Evolutionary conservation across 2,888 invertebrate species (phyloP), one percentile per base, ranked within the genome.

Genomic region (Hypomecis atomaria): DNA sequence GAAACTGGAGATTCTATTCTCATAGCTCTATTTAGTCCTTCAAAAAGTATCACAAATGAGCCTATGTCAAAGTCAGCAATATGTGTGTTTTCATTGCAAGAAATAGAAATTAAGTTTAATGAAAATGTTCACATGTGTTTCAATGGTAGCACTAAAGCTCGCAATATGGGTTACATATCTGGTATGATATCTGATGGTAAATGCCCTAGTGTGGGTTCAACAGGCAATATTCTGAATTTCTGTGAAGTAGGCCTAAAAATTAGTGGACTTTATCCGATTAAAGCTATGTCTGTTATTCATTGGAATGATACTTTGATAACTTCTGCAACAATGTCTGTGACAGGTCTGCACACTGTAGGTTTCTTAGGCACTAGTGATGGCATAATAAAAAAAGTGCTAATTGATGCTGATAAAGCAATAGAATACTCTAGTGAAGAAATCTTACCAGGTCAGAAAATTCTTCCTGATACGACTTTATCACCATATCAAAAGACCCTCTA

Each of bases 121-220:
- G 97, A 98, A 87, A 99, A 99, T 91, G 98, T 99, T 77, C 98
- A 98, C 85, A 97, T 98, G 95, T 99, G 99, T 90, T 99, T 99
- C 85, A 97, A 98, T 88, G 99, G 99, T 40, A 97, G 97, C 76
- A 97, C 97, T 73, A 97, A 97, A 83, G 97, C 98, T 83, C 95
- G 99, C 53, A 98, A 97, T 82, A 96, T 97, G 95, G 98, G 96
- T 23, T 98, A 97, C 87, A 96, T 97, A 84, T 98, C 97, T 70
- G 97, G 97, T 8, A 96, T 96, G 77, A 97, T 98, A 77, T 95
- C 97, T 78, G 97, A 98, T 90, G 98, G 98, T 34, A 96, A 97
- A 84, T 98, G 98, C 90, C 98, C 98, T 23, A 95, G 95, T 82
- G 97, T 96, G 57, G 97, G 98, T 73, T 96, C 96, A 37, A 96